phyloP scores from a whole-genome alignment of 2,888 invertebrate species.

The Urechis unicinctus region DNA sequence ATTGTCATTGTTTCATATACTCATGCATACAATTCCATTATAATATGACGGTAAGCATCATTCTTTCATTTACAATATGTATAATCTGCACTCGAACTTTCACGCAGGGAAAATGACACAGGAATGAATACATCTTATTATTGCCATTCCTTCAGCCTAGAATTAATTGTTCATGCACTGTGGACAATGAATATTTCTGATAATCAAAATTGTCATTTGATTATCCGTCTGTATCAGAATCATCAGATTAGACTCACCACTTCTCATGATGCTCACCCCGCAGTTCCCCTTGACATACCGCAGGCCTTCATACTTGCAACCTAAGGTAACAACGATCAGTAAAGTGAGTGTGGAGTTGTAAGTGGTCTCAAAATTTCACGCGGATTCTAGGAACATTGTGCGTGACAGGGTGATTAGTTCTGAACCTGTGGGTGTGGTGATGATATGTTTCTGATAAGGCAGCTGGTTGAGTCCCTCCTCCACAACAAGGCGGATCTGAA shows the following conservation, averaged over 20 bases:
- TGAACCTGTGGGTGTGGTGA: slow-evolving; percentile 79
- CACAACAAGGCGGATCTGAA: slow-evolving; percentile 83
- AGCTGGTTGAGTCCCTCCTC: slow-evolving; percentile 96
- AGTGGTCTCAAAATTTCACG: background rate
- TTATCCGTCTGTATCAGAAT: too few species aligned
- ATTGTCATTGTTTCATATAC: background rate
- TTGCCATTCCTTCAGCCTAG: too few species aligned
- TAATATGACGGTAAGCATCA: too few species aligned
- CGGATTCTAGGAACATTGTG: too few species aligned
- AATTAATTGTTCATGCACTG: too few species aligned
- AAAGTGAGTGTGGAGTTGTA: background rate
- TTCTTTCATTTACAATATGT: background rate
- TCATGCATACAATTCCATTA: background rate
- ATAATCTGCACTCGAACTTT: background rate
- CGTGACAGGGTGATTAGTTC: background rate
- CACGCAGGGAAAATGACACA: too few species aligned
- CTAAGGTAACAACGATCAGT: slow-evolving; percentile 42
- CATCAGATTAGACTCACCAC: too few species aligned
- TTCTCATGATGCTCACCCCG: slow-evolving; percentile 89
- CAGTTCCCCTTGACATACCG: slow-evolving; percentile 96
- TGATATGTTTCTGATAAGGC: slow-evolving; percentile 83
- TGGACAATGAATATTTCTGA: too few species aligned
- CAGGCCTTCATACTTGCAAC: slow-evolving; percentile 81
- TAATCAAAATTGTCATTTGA: too few species aligned
- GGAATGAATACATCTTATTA: too few species aligned